Percentiles rank a stretch among this genome's conserved stretches.
These are phyloP conservation scores for Camponotus pennsylvanicus DNA, from an alignment of 1,140 invertebrate genomes.

Conservation along the genomic window DNA sequence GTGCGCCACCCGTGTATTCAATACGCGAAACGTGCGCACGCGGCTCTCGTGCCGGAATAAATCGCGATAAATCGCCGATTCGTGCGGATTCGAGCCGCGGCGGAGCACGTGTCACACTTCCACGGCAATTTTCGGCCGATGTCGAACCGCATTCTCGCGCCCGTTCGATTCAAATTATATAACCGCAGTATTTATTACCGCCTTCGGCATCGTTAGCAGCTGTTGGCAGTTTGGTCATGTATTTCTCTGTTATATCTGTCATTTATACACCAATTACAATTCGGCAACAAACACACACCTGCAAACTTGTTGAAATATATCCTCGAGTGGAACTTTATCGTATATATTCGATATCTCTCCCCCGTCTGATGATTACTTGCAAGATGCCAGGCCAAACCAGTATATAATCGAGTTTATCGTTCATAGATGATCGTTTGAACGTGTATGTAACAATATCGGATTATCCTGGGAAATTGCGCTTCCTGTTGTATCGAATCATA, in stretches of 20 bases:
- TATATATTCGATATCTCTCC: not conserved
- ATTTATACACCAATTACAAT: not conserved
- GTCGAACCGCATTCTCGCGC: slow-evolving; percentile 31
- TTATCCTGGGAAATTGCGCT: not conserved
- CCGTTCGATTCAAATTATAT: slow-evolving; percentile 35
- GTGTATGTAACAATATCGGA: not conserved
- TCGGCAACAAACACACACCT: not conserved
- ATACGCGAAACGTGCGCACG: slow-evolving; percentile 52
- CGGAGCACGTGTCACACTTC: slow-evolving; percentile 63
- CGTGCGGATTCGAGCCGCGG: slow-evolving; percentile 57
- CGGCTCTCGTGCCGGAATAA: slow-evolving; percentile 68
- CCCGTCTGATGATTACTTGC: not conserved
- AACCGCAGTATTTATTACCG: slow-evolving; percentile 40
- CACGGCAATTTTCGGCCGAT: slow-evolving; percentile 27
- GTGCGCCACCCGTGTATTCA: slow-evolving; percentile 55
- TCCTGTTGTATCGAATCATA: not conserved
- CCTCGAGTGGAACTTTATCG: not conserved
- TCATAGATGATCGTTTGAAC: not conserved
- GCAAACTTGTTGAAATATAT: not conserved
- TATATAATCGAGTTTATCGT: not conserved
- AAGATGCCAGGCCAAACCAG: not conserved
- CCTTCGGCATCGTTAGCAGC: not conserved
- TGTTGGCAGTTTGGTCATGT: not conserved
- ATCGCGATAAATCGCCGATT: slow-evolving; percentile 72
- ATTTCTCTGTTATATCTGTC: not conserved